Evolutionary conservation across 2,888 invertebrate species (phyloP).

Genomic region (Coleophora flavipennella): DNA sequence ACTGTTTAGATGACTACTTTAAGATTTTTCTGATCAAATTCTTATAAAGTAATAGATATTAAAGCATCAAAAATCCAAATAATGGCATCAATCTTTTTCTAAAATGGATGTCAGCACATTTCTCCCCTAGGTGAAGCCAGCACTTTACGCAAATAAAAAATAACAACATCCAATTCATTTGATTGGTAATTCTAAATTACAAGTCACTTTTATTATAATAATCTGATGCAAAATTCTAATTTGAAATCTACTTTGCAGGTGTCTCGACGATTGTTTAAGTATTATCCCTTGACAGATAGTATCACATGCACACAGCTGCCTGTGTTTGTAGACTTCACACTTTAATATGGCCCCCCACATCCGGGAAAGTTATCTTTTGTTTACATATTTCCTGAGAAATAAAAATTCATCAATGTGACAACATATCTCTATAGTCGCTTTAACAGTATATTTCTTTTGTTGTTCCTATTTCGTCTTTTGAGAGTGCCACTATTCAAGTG

Average conservation of each 20-base stretch:
- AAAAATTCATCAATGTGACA: no score
- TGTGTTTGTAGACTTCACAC: constrained; percentile 45
- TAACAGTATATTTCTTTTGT: no score
- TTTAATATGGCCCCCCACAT: constrained; percentile 20
- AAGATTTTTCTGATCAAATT: no score
- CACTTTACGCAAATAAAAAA: constrained; percentile 31
- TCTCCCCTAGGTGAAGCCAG: constrained; percentile 26
- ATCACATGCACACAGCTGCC: constrained; percentile 59
- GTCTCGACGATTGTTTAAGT: constrained; percentile 68
- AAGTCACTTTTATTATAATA: constrained; percentile 33
- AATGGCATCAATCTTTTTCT: constrained; percentile 30
- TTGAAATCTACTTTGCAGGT: constrained; percentile 71
- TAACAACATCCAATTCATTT: constrained; percentile 25
- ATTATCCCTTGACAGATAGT: constrained; percentile 58
- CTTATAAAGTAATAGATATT: no score
- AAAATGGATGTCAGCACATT: constrained; percentile 47
- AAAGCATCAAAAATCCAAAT: constrained; percentile 6
- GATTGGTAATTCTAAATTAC: constrained; percentile 61
- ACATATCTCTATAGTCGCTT: no score
- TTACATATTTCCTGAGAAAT: no score
- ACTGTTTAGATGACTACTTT: background rate
- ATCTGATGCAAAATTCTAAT: constrained; percentile 70
- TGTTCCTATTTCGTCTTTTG: no score
- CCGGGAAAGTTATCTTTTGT: constrained; percentile 23
- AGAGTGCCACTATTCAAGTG: no score